Conservation (phyloP, 2,888 invertebrate species). For the Laothoe populi region DNA sequence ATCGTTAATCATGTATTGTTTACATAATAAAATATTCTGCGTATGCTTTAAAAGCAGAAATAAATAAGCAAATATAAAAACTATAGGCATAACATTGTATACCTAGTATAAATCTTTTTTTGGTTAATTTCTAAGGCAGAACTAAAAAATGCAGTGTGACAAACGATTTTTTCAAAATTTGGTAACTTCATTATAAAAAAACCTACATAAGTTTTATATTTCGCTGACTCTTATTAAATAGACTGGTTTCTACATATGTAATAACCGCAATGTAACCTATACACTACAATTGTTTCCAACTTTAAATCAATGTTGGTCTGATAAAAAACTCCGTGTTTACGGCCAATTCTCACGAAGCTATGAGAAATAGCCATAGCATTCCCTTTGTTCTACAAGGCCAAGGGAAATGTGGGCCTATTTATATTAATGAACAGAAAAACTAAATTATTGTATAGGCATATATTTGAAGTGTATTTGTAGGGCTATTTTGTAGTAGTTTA, state of each 20-base stretch:
- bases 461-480: neutral
- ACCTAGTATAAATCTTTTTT: too few relatives aligned
- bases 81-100: too few relatives aligned
- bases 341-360: constrained; percentile 14
- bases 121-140: too few relatives aligned
- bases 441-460: constrained; percentile 20
- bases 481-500: constrained; percentile 1
- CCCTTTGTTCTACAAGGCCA: constrained; percentile 18
- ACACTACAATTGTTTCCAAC: constrained; percentile 49
- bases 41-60: too few relatives aligned
- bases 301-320: constrained; percentile 66
- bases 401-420: constrained; percentile 9
- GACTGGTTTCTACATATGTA: neutral
- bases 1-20: too few relatives aligned
- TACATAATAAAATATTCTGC: too few relatives aligned
- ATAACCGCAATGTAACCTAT: constrained; percentile 47
- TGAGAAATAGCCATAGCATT: constrained; percentile 12
- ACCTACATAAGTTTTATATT: neutral
- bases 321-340: constrained; percentile 48
- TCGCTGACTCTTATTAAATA: neutral
- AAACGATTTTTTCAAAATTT: too few relatives aligned
- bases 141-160: too few relatives aligned
- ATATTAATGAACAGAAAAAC: constrained; percentile 19
- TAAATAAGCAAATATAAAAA: too few relatives aligned
- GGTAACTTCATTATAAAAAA: too few relatives aligned